Conservation (phyloP, 2,797 vertebrate genomes). For the Fringilla coelebs region DNA sequence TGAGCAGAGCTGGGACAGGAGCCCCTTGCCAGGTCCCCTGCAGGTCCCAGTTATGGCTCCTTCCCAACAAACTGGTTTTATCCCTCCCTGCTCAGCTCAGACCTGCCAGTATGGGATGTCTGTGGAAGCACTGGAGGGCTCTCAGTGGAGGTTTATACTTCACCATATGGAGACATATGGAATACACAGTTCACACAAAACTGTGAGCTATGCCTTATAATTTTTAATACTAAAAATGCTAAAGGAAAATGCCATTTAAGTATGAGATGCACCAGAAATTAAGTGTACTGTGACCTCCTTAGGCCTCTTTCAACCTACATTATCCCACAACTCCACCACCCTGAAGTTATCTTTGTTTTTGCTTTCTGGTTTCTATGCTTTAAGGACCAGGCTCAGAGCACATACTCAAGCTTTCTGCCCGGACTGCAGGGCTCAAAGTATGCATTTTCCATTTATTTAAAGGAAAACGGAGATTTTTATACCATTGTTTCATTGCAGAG, state of each 20-base stretch:
- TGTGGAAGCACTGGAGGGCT: neutral
- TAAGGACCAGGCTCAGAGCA: neutral
- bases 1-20: fast-evolving
- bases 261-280: neutral
- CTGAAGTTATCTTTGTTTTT: neutral
- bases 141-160: neutral
- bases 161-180: neutral
- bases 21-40: neutral
- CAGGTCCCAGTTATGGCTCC: neutral
- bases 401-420: neutral
- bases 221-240: neutral
- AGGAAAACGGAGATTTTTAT: neutral
- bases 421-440: fast-evolving
- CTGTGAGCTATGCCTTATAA: neutral
- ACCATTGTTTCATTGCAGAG: neutral
- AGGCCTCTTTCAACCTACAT: neutral
- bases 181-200: neutral
- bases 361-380: neutral
- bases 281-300: neutral
- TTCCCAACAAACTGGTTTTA: neutral
- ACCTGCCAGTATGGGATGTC: neutral
- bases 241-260: neutral
- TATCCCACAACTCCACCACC: neutral
- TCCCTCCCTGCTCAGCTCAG: neutral
- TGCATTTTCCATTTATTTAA: neutral